Evolutionary conservation across 2,797 vertebrate species (phyloP).

Genomic region (Glyptemys insculpta): DNA sequence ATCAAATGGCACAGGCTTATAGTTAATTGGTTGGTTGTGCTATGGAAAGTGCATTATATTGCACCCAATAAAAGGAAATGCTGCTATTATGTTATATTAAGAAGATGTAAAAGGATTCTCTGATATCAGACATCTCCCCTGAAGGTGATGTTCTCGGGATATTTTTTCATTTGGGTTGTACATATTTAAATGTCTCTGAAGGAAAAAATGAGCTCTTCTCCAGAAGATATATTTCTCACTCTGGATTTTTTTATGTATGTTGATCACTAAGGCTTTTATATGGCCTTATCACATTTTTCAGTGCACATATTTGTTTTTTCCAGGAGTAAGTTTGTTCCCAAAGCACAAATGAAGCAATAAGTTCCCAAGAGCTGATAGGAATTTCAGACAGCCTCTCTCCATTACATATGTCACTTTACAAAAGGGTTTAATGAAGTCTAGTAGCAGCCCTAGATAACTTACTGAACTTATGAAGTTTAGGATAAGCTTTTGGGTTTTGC

Average conservation of each 20-base stretch:
- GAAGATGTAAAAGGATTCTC: too few species aligned
- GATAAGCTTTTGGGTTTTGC: slow-evolving; percentile 1
- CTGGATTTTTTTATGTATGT: neutral
- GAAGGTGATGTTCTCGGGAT: too few species aligned
- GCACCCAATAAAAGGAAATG: too few species aligned
- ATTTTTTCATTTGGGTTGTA: neutral
- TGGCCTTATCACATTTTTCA: slow-evolving; percentile 39
- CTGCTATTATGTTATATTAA: too few species aligned
- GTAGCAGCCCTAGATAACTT: neutral
- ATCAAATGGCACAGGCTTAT: slow-evolving; percentile 54
- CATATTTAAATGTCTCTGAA: neutral
- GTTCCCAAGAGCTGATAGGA: neutral
- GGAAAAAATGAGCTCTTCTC: neutral
- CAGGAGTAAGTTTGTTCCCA: slow-evolving; percentile 54
- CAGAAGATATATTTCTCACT: neutral
- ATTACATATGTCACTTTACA: neutral
- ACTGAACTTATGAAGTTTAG: neutral
- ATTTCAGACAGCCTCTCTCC: neutral
- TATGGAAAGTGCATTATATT: neutral
- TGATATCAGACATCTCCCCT: too few species aligned
- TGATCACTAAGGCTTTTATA: neutral
- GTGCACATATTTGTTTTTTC: slow-evolving; percentile 42
- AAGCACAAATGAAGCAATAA: rapidly evolving
- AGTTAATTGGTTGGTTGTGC: neutral
- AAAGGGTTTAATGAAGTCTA: neutral